Percentiles rank a stretch among this genome's conserved stretches.
These are phyloP conservation scores for Lithosia quadra DNA, from an alignment of 2,888 invertebrate genomes.

Conservation along the genomic window DNA sequence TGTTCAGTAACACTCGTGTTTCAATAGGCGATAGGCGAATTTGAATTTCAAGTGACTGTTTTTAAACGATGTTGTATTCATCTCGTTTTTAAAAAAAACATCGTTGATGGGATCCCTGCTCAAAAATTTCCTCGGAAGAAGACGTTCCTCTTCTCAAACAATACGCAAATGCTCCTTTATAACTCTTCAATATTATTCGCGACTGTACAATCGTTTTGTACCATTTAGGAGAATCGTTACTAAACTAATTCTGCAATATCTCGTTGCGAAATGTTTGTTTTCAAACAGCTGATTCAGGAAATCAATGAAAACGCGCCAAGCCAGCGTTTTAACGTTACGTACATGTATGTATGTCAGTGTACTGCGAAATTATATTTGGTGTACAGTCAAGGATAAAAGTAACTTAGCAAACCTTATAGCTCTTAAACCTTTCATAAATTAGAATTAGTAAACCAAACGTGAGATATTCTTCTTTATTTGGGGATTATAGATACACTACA, in stretches of 20 bases:
- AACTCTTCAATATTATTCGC: slow-evolving; percentile 54
- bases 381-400: neutral
- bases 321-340: slow-evolving; percentile 31
- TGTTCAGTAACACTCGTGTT: too few species aligned
- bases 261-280: slow-evolving; percentile 52
- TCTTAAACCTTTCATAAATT: neutral
- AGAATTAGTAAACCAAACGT: neutral
- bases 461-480: too few species aligned
- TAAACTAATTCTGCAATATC: slow-evolving; percentile 51
- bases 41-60: too few species aligned
- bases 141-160: neutral
- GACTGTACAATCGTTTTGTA: slow-evolving; percentile 46
- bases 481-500: too few species aligned
- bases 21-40: too few species aligned
- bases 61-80: too few species aligned
- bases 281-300: slow-evolving; percentile 55
- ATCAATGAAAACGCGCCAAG: slow-evolving; percentile 38
- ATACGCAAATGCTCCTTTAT: slow-evolving; percentile 36
- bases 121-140: neutral
- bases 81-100: too few species aligned
- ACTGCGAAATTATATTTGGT: neutral
- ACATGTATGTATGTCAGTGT: neutral
- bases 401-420: neutral
- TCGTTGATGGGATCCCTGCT: too few species aligned
- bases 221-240: slow-evolving; percentile 42